Evolutionary conservation across 2,797 vertebrate species (phyloP).

Genomic region (Rhadinocentrus ornatus): DNA sequence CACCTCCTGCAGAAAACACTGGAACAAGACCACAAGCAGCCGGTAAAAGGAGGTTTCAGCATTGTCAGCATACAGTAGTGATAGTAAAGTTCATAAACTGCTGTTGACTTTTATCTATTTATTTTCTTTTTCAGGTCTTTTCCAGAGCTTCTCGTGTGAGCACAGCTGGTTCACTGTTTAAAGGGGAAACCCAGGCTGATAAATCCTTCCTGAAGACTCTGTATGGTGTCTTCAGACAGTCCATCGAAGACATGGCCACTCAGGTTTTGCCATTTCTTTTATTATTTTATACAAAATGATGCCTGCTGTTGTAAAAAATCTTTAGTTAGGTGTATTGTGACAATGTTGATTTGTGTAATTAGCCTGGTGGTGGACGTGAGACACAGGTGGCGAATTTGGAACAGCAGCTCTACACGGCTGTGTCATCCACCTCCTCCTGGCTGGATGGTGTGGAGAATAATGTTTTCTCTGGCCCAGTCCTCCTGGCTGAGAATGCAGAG

Average conservation of each 20-base stretch:
- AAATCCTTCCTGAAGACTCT: constrained; percentile 85
- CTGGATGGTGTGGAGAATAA: constrained; percentile 91
- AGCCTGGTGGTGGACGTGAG: constrained; percentile 76
- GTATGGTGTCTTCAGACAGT: constrained; percentile 85
- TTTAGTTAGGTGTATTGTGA: neutral
- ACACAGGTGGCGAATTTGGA: constrained; percentile 83
- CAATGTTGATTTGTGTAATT: neutral
- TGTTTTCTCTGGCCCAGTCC: constrained; percentile 86
- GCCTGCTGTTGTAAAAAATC: neutral
- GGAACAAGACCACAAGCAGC: constrained; percentile 89
- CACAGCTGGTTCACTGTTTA: constrained; percentile 81
- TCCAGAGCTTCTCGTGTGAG: constrained; percentile 86
- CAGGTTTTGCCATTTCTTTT: constrained; percentile 56
- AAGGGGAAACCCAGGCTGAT: constrained; percentile 82
- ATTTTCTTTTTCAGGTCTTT: constrained; percentile 82
- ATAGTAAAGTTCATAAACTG: neutral
- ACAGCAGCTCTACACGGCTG: constrained; percentile 89
- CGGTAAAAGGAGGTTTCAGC: constrained; percentile 74
- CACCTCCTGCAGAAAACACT: constrained; percentile 89
- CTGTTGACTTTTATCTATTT: neutral
- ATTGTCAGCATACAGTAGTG: neutral
- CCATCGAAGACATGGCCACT: constrained; percentile 83
- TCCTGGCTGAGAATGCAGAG: constrained; percentile 86
- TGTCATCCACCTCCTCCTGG: constrained; percentile 91
- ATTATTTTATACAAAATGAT: neutral